Base-by-base conservation (phyloP, 2,888 invertebrate genomes). In the Pogonocherus hispidulus region DNA sequence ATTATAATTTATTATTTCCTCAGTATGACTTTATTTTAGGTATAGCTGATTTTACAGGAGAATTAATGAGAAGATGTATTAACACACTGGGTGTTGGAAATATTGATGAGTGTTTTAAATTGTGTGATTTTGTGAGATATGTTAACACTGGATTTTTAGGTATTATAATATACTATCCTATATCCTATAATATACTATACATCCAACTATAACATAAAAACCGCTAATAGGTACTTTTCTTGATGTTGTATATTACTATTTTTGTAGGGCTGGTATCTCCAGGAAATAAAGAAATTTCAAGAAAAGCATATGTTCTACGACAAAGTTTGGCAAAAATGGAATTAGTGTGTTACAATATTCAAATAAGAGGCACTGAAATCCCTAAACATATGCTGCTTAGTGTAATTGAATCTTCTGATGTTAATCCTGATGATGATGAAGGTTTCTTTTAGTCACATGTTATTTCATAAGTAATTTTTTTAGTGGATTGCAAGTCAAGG, bases 1-100 rank as follows among this genome's bases (percentile, higher is more conserved):
- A 76, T 51, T 63, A 80, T 32, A 62, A 47, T 35, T 69, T 87
- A 20, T 74, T 85, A 16, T 79, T 88, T 59, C 85, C 86, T 11
- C 87, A 87, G 0, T 81, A 80, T 35, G 91, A 92, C 71, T 92
- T 87, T 75, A 86, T 97, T 80, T 85, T 97, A 44, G 97, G 97
- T 0, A 84, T 97, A 35, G 93, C 93, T 0, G 97, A 97, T 86
- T 87, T 96, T 23, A 95, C 95, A 0, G 97, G 97, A 0, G 97
- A 97, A 84, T 83, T 97, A 47, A 97, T 97, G 97, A 88, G 97
- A 56, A 90, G 92, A 76, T 94, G 95, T 62, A 94, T 97, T 5
- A 94, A 93, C 81, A 92, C 92, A 76, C 88, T 96, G 64, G 91
- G 93, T 0, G 89, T 89, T 68, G 95, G 95, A 0, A 92, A 95